phyloP scores from a whole-genome alignment of 2,113 vertebrate genomes.

The Nymphicus hollandicus region DNA sequence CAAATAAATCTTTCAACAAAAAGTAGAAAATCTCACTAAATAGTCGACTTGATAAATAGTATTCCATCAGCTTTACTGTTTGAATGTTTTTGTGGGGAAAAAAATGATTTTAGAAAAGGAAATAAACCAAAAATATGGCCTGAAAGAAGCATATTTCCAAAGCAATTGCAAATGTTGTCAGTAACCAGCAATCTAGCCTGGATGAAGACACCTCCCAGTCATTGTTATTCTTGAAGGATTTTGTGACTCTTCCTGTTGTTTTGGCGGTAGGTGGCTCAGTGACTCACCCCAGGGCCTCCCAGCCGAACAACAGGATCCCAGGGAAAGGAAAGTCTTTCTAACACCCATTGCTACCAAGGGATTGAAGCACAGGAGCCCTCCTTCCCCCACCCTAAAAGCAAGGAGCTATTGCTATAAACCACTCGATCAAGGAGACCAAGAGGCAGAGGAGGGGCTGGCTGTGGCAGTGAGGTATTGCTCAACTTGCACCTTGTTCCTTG shows the following conservation, averaged over 20 bases:
- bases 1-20: neutral
- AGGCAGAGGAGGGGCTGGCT: neutral
- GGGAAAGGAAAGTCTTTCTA: neutral
- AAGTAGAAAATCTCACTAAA: neutral
- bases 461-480: neutral
- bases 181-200: neutral
- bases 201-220: neutral
- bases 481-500: neutral
- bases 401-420: neutral
- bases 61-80: neutral
- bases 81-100: neutral
- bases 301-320: neutral
- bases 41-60: neutral
- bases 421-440: neutral
- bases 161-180: neutral
- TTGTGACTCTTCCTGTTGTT: slow-evolving; percentile 55
- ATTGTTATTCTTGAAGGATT: slow-evolving; percentile 19
- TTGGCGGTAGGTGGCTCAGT: neutral
- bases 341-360: neutral
- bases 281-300: slow-evolving; percentile 14
- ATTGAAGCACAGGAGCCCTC: neutral
- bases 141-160: neutral
- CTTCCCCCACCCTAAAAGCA: neutral
- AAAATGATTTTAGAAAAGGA: neutral
- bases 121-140: neutral